These are phyloP conservation scores for Ganaspis sp. DNA, from an alignment of 1,140 invertebrate genomes.

Conservation along the genomic window DNA sequence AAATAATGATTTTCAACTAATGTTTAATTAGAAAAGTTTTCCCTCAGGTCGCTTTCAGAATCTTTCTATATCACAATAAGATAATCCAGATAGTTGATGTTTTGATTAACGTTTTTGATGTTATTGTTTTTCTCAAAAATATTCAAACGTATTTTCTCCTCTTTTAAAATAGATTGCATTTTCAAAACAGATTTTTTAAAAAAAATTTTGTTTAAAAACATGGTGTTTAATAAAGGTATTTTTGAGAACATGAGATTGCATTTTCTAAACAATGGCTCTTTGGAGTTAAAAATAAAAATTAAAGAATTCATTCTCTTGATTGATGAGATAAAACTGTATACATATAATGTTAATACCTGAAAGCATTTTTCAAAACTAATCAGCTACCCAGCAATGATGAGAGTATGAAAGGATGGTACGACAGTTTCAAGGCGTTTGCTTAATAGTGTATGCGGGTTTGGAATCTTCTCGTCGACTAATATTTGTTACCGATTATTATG, in stretches of 20 bases:
- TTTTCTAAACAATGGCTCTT: neutral
- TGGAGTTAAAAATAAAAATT: neutral
- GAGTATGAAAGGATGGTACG: neutral
- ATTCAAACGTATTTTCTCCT: no score
- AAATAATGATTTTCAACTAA: constrained; percentile 1
- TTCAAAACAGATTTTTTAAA: constrained; percentile 14
- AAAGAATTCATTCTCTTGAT: neutral
- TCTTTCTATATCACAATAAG: constrained; percentile 14
- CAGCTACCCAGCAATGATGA: neutral
- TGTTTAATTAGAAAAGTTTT: neutral
- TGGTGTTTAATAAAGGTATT: no score
- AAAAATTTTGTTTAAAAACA: no score
- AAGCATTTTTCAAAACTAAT: constrained; percentile 11
- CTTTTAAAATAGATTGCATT: constrained; percentile 34
- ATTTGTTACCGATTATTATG: constrained; percentile 15
- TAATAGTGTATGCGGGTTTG: constrained; percentile 8
- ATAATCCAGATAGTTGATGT: no score
- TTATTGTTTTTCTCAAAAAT: no score
- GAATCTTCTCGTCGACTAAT: constrained; percentile 7
- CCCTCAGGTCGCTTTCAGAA: constrained; percentile 27
- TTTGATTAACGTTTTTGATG: no score
- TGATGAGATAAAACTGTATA: neutral
- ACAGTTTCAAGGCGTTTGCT: constrained; percentile 15
- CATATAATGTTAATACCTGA: neutral
- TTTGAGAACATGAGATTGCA: no score